Evolutionary conservation across 2,797 vertebrate species (phyloP), one percentile per base, ranked within the genome.

Genomic region (Anabacerthia variegaticeps): DNA sequence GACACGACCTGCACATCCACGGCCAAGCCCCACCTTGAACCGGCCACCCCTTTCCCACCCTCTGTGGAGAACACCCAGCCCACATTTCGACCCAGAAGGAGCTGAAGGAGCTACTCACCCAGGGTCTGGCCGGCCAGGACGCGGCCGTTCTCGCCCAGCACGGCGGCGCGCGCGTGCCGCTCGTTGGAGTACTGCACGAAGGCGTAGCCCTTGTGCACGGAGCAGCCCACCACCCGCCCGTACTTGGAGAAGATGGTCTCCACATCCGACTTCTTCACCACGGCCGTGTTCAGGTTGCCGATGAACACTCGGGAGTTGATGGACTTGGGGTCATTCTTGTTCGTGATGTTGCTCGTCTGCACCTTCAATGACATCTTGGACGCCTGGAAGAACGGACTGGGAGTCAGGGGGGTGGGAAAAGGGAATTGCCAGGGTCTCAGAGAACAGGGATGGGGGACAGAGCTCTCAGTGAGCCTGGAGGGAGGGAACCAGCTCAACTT

Each of bases 321-420:
- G 83, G 99, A 99, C 93, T 99, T 99, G 67, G 99, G 99, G 95
- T 99, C 99, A n/a, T 99, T 99, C 98, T 99, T 99, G 98, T 99
- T 99, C 28, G 99, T 99, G 96, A 99, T 98, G 75, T 99, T 99
- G 91, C 99, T 99, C 14, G 99, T 99, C 97, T 99, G 99, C 77
- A 99, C 98, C 97, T 99, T 99, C 96, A 99, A 95, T 68, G 99
- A 99, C 99, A 99, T 99, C 97, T 96, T 98, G 96, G 83, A 81
- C 8, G 95, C 97, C 97, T 97, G 95, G 54, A 89, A 21, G 79
- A 71, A 93, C 10, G 78, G 68, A 87, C 0, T 0, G 1, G 23
- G 41, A 24, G 89, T 96, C 65, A 84, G 59, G 78, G 51, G 95
- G 80, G 59, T 0, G 12, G 2, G 39, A 21, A 19, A 10, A 46